These are phyloP conservation scores for Propithecus deckenii DNA, from an alignment of 2,797 vertebrate genomes.

Conservation along the genomic window DNA sequence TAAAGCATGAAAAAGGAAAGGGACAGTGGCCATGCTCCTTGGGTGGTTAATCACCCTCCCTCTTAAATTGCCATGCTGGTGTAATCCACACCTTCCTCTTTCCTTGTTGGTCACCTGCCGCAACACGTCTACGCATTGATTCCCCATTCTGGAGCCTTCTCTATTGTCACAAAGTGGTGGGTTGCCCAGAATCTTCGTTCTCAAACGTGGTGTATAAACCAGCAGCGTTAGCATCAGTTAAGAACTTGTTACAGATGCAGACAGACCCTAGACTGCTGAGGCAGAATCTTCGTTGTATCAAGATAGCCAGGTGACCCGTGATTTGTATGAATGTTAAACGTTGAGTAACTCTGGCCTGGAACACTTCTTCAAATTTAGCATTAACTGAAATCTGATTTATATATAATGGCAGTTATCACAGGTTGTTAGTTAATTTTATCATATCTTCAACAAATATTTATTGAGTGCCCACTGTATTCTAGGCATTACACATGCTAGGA, in stretches of 20 bases:
- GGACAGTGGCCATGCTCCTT: background rate
- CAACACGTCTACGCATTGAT: background rate
- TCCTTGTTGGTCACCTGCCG: background rate
- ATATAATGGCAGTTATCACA: background rate
- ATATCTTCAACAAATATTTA: background rate
- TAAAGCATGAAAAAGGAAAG: background rate
- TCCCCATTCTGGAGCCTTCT: background rate
- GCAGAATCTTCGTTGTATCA: background rate
- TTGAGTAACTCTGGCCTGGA: background rate
- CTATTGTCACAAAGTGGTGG: background rate
- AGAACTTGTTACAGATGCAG: background rate
- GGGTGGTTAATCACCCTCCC: background rate
- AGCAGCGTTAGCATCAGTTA: background rate
- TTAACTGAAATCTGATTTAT: conserved; percentile 10
- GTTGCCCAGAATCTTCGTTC: background rate
- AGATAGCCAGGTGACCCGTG: background rate
- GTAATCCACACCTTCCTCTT: background rate
- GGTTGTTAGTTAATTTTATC: background rate
- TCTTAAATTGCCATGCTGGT: background rate
- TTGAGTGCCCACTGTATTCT: background rate
- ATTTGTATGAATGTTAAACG: background rate
- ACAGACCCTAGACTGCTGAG: background rate
- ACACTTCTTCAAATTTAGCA: background rate
- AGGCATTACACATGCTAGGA: background rate
- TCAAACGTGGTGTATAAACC: background rate